Evolutionary conservation across 2,888 invertebrate genomes (phyloP).

Genomic region (Apotomis capreana): DNA sequence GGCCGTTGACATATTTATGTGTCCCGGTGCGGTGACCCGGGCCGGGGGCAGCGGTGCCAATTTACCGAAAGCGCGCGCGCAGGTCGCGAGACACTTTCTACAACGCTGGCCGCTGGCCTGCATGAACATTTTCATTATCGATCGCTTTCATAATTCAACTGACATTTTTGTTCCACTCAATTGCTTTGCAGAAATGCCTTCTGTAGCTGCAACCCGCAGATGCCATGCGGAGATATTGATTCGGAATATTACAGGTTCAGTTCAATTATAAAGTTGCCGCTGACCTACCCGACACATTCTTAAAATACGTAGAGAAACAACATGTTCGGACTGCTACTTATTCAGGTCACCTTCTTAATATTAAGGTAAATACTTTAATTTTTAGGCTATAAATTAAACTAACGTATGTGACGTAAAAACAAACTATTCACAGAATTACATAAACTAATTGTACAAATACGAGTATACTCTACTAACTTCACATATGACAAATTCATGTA

Average conservation of each 20-base stretch:
- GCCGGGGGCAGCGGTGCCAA: constrained; percentile 62
- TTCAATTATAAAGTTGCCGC: constrained; percentile 20
- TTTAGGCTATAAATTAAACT: too few species aligned
- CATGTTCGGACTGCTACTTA: background rate
- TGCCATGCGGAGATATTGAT: constrained; percentile 30
- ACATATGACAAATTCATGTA: too few species aligned
- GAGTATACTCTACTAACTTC: too few species aligned
- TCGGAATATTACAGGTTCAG: constrained; percentile 30
- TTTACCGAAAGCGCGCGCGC: constrained; percentile 76
- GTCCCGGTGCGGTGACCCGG: constrained; percentile 72
- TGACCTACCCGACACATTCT: constrained; percentile 43
- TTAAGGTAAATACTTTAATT: background rate
- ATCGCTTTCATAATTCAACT: constrained; percentile 81
- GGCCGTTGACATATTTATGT: constrained; percentile 78
- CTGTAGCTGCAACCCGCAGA: constrained; percentile 25
- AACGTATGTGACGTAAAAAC: too few species aligned
- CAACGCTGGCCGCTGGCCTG: constrained; percentile 56
- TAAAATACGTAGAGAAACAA: constrained; percentile 5
- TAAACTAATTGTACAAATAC: too few species aligned
- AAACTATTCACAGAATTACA: too few species aligned
- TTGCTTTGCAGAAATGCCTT: constrained; percentile 62
- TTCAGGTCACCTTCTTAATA: background rate
- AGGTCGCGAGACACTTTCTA: constrained; percentile 80
- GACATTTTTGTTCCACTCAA: constrained; percentile 79
- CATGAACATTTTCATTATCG: constrained; percentile 79